Conservation (phyloP, 2,888 invertebrate genomes). For the Zeuzera pyrina region DNA sequence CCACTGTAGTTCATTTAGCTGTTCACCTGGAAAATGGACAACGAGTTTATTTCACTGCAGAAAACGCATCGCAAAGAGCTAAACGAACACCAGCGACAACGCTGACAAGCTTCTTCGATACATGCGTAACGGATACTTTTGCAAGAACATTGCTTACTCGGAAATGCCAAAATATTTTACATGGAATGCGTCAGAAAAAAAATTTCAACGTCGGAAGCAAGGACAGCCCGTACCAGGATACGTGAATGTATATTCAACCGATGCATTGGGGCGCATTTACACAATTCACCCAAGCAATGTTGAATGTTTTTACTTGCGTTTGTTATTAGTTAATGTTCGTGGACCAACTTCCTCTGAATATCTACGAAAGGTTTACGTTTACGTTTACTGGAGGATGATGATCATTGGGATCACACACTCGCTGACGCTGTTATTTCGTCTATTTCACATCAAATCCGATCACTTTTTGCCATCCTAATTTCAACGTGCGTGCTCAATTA, state of each 20-base stretch:
- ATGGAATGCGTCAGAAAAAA: slow-evolving; percentile 27
- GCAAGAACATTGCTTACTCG: slow-evolving; percentile 30
- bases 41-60: too few species aligned
- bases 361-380: slow-evolving; percentile 20
- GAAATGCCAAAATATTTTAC: slow-evolving; percentile 30
- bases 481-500: too few species aligned
- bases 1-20: too few species aligned
- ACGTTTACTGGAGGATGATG: slow-evolving; percentile 13
- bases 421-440: neutral
- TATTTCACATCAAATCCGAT: too few species aligned
- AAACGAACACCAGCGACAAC: too few species aligned
- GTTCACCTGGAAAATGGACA: too few species aligned
- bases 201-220: slow-evolving; percentile 28
- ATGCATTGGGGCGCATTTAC: slow-evolving; percentile 22
- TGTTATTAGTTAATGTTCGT: too few species aligned
- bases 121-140: too few species aligned
- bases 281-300: slow-evolving; percentile 20
- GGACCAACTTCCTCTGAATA: neutral
- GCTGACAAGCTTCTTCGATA: too few species aligned
- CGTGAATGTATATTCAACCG: slow-evolving; percentile 18
- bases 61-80: too few species aligned
- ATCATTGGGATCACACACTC: neutral
- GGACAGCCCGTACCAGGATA: slow-evolving; percentile 22
- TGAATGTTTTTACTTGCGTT: too few species aligned
- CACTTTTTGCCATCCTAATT: too few species aligned